Conservation (phyloP, 2,888 invertebrate genomes). For the Scaptomyza tumidula region DNA sequence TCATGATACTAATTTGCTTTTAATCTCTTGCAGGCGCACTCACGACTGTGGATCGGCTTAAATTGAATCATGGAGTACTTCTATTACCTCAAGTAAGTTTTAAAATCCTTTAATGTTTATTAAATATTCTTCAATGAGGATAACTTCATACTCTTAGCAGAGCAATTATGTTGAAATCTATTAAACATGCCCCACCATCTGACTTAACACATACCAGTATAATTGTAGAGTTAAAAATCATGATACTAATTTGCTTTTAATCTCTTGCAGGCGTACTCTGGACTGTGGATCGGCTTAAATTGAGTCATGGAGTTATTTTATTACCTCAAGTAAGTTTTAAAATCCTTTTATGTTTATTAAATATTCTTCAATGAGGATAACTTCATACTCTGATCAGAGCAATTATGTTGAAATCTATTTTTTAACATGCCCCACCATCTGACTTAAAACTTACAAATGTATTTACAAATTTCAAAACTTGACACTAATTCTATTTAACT, state of each 20-base stretch:
- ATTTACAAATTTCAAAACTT: neutral
- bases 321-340: neutral
- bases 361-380: constrained; percentile 29
- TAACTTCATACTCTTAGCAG: constrained; percentile 52
- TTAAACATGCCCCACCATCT: constrained; percentile 73
- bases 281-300: neutral
- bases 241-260: neutral
- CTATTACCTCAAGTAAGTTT: constrained; percentile 6
- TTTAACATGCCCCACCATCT: constrained; percentile 74
- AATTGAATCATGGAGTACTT: no score
- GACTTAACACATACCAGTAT: constrained; percentile 12
- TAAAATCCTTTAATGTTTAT: no score
- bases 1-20: neutral
- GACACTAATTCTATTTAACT: neutral
- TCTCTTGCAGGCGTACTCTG: neutral
- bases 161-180: constrained; percentile 52
- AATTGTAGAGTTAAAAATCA: neutral
- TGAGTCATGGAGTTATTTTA: no score
- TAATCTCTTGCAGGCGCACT: neutral
- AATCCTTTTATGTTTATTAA: neutral
- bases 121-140: constrained; percentile 25
- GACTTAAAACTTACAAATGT: constrained; percentile 22
- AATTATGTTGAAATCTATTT: constrained; percentile 51
- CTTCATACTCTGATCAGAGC: constrained; percentile 53
- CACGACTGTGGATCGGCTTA: no score